Base-by-base conservation (phyloP, 2,113 vertebrate genomes). In the Pterocles gutturalis region DNA sequence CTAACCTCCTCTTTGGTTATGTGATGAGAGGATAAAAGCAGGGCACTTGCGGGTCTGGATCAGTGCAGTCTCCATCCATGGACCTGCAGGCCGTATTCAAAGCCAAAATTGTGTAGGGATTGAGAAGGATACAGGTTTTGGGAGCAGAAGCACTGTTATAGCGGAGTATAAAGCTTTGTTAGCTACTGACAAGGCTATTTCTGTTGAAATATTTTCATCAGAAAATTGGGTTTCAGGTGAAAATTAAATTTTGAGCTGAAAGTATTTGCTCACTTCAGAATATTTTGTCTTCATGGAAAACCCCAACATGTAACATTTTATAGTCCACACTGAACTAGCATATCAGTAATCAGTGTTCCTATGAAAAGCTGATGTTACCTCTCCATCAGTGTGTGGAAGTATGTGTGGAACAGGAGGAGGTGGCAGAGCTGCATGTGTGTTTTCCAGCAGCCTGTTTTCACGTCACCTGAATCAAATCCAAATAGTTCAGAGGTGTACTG, bases 271-370 rank as follows among this genome's bases (percentile, higher is more conserved):
- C 9, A 7, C 19, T 78, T 73, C 17, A 81, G 57, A 80, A 87
- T 19, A 36, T 84, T n/a, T 15, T 76, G 29, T 62, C 55, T 66
- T 83, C 6, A 13, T 18, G 22, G 29, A 65, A 87, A 55, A 46
- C 2, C 7, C 10, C 43, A 26, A 38, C 62, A 41, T 17, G 11
- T 48, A 61, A 24, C 7, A 7, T 54, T 76, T 77, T 29, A 3
- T n/a, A 31, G 55, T 45, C 33, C 22, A 2, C 4, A 2, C 28
- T 4, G 25, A 55, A 14, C 17, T 80, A 51, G 28, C 1, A 0
- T 67, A 22, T 29, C 33, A n/a, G 31, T 57, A 38, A 49, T 29
- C 21, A 26, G 24, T 84, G 82, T 79, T 91, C 38, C 34, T 61
- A 2, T 5, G 29, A 61, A 87, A 87, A 79, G 49, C 17, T 61